phyloP scores from a whole-genome alignment of 2,797 vertebrate species.

The Danionella dracula region DNA sequence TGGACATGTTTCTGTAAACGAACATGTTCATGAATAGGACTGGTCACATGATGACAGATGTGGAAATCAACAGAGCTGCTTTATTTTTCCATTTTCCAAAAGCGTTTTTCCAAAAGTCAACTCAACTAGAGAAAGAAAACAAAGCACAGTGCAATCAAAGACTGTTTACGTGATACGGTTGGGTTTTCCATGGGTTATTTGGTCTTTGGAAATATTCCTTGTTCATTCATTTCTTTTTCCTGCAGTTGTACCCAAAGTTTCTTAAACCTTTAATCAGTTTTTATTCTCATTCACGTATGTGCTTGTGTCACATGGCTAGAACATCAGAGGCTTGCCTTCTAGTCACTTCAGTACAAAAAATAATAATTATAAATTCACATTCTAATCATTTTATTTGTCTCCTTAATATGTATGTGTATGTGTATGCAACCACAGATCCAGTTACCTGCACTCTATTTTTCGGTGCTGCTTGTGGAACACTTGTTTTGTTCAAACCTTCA shows the following conservation, averaged over 20 bases:
- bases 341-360: too few relatives aligned
- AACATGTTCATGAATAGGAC: conserved; percentile 23
- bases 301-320: conserved; percentile 14
- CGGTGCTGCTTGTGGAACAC: conserved; percentile 11
- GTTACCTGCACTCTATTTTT: conserved; percentile 8
- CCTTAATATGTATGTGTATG: conserved; percentile 3
- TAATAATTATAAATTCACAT: not conserved
- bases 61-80: conserved; percentile 33
- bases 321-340: conserved; percentile 9
- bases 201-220: conserved; percentile 15
- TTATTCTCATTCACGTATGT: conserved; percentile 15
- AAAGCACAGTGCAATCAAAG: conserved; percentile 6
- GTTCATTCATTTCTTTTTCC: conserved; percentile 35
- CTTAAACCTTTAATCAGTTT: conserved; percentile 27
- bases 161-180: conserved; percentile 11
- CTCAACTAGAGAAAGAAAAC: conserved; percentile 3
- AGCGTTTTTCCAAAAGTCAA: conserved; percentile 12
- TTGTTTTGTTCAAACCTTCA: conserved; percentile 24
- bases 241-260: conserved; percentile 37
- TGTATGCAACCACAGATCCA: conserved; percentile 8
- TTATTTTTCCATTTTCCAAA: conserved; percentile 29
- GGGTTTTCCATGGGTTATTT: conserved; percentile 43
- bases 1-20: conserved; percentile 38
- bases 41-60: conserved; percentile 44
- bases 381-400: conserved; percentile 17